Evolutionary conservation across 1,140 invertebrate genomes (phyloP).

Genomic region (Dinothrombium tinctorium): DNA sequence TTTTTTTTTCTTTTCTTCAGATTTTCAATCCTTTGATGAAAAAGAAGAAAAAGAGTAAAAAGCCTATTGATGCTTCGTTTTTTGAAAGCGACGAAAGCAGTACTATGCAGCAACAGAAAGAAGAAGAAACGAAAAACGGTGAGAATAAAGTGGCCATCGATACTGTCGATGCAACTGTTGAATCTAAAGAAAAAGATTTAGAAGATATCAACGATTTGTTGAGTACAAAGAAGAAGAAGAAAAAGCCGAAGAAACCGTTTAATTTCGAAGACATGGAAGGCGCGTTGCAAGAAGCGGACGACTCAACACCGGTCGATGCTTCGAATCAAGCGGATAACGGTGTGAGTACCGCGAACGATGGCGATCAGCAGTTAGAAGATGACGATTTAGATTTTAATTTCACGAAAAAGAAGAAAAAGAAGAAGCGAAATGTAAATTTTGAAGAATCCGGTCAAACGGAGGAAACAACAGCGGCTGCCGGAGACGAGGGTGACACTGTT

Average conservation of each 20-base stretch:
- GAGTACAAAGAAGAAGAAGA: slow-evolving; percentile 21
- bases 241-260: slow-evolving; percentile 19
- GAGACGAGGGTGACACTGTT: slow-evolving; percentile 54
- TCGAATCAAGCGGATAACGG: not conserved
- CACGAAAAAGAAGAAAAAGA: slow-evolving; percentile 61
- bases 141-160: no score
- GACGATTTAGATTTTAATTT: slow-evolving; percentile 58
- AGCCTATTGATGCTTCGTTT: no score
- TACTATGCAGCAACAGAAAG: no score
- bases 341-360: slow-evolving; percentile 1
- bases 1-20: no score
- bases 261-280: slow-evolving; percentile 19
- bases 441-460: slow-evolving; percentile 41
- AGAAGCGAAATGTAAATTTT: slow-evolving; percentile 34
- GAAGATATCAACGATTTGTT: slow-evolving; percentile 17
- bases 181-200: no score
- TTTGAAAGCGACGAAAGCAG: no score
- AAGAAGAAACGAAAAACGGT: no score
- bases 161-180: no score
- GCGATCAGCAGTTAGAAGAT: not conserved
- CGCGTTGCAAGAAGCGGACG: slow-evolving; percentile 22
- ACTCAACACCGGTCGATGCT: slow-evolving; percentile 37
- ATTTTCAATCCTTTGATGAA: no score
- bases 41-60: no score
- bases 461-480: no score